Conservation (phyloP, 2,797 vertebrate genomes). For the Peromyscus melanophrys region DNA sequence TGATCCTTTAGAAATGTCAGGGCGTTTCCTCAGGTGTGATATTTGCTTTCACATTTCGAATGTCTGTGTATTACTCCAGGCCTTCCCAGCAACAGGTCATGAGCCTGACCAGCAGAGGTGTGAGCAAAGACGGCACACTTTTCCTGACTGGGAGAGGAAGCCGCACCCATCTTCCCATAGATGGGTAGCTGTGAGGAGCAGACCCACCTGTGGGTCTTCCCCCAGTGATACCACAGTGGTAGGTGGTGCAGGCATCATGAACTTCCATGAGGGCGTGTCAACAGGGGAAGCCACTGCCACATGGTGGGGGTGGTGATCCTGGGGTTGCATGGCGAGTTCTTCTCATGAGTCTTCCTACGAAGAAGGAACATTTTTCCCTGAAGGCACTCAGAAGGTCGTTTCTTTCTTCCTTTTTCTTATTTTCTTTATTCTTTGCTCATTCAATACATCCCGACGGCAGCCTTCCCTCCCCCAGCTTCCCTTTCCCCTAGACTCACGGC, state of each 20-base stretch:
- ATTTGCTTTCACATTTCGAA: background rate
- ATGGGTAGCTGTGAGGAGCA: background rate
- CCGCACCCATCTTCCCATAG: rapidly evolving
- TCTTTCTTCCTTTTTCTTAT: background rate
- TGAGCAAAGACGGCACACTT: background rate
- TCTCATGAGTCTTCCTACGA: background rate
- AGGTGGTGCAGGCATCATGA: background rate
- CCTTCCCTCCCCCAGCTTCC: background rate
- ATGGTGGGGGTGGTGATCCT: background rate
- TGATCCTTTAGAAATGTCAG: background rate
- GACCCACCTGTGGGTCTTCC: background rate
- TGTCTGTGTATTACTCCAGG: background rate
- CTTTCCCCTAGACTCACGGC: background rate
- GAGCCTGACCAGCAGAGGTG: background rate
- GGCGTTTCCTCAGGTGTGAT: too few relatives aligned
- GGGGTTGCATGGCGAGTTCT: background rate
- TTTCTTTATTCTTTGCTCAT: background rate
- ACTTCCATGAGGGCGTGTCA: background rate
- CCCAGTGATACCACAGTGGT: background rate
- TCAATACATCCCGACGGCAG: background rate
- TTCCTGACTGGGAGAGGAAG: background rate
- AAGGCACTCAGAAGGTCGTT: background rate
- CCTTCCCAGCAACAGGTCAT: background rate
- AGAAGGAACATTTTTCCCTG: background rate
- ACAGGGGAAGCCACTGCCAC: background rate